Evolutionary conservation across 2,113 vertebrate species (phyloP).

Genomic region (Sisor rabdophorus): DNA sequence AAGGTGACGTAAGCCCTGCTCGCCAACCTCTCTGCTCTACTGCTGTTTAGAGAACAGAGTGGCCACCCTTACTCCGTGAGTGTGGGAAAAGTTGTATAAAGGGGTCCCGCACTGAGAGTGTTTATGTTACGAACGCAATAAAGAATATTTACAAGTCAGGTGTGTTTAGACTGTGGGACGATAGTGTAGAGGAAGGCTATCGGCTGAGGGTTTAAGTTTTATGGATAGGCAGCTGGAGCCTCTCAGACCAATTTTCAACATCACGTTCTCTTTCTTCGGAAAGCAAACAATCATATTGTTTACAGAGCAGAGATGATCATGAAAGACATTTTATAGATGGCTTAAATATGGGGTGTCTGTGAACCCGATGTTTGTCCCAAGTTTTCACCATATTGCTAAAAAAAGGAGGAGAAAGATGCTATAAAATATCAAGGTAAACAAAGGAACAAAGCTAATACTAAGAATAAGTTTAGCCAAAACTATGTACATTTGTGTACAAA

Average conservation of each 20-base stretch:
- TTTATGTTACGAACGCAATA: slow-evolving; percentile 59
- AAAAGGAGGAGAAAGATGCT: no score
- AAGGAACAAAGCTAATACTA: no score
- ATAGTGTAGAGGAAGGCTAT: slow-evolving; percentile 26
- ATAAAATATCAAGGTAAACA: no score
- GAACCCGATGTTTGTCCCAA: background rate
- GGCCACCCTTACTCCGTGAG: slow-evolving; percentile 46
- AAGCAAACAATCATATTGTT: slow-evolving; percentile 46
- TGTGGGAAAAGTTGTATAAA: slow-evolving; percentile 58
- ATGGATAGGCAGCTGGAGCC: slow-evolving; percentile 51
- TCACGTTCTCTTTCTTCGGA: slow-evolving; percentile 35
- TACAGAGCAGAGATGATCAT: slow-evolving; percentile 32
- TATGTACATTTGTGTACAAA: no score
- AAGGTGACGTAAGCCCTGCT: slow-evolving; percentile 45
- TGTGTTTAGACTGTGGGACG: slow-evolving; percentile 61
- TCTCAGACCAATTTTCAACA: slow-evolving; percentile 52
- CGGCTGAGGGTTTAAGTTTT: slow-evolving; percentile 22
- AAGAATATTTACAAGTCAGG: slow-evolving; percentile 65
- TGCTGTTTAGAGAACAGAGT: slow-evolving; percentile 54
- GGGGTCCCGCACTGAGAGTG: slow-evolving; percentile 46
- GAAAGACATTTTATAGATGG: slow-evolving; percentile 29
- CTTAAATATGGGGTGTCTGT: slow-evolving; percentile 5
- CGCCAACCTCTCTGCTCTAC: slow-evolving; percentile 39
- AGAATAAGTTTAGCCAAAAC: no score
- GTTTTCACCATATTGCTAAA: background rate